Evolutionary conservation across 1,140 invertebrate genomes (phyloP), one percentile per base, ranked within the genome.

Genomic region (Drosophila bifasciata): DNA sequence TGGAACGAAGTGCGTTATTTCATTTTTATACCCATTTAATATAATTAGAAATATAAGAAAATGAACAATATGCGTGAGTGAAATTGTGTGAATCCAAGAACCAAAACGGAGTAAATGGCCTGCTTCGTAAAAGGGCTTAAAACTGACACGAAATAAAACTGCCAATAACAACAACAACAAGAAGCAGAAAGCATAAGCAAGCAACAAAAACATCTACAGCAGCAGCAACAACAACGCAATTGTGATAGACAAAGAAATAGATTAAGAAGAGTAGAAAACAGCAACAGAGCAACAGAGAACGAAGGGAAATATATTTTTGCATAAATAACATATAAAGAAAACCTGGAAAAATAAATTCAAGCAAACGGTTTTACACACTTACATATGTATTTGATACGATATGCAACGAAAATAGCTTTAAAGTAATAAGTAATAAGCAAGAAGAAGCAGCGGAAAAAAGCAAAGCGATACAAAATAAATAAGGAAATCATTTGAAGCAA

Each of bases 231-330:
- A 88, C 81, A 88, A 88, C 83, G 83, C 83, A 88, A 88, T 88
- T 88, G 83, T 88, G 79, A 88, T 88, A 88, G 83, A 88, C 83
- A 88, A 88, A 88, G 83, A 89, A 88, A 88, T 86, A 86, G 78
- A 86, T 86, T 88, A 86, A 75, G 76, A 62, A 73, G 81, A 58
- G 51, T 62, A 52, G 53, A 41, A 70, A 73, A 69, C 62, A 60
- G 73, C 78, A 59, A 77, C 66, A 70, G 44, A 60, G 73, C 78
- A 59, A 77, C 66, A 70, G 44, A 59, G 62, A 61, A 56, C 39
- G 40, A 59, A 58, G 45, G 73, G 53, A 55, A 64, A 74, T 56
- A 74, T 55, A 19, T 52, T 51, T 52, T 51, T 46, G 62, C 62
- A 60, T 52, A 63, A 67, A 61, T 52, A 78, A 80, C 69, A 80